Evolutionary conservation across 2,113 vertebrate species (phyloP).

Genomic region (Calidris pygmaea): DNA sequence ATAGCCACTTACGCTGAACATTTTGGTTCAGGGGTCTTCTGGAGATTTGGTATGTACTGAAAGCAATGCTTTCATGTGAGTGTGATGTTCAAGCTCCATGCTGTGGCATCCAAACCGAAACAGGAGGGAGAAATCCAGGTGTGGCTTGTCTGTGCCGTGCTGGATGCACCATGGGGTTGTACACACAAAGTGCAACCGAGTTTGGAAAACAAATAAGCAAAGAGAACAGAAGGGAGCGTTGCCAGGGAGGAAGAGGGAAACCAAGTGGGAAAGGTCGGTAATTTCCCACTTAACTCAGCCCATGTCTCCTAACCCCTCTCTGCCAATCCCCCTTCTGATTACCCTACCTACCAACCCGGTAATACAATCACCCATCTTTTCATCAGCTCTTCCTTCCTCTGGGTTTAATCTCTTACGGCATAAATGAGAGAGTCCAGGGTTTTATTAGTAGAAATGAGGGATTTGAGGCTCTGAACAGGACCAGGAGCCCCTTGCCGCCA

Average conservation of each 20-base stretch:
- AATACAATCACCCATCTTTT: neutral
- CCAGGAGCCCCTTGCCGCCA: fast-evolving
- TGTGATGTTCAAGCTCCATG: neutral
- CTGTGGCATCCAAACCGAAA: neutral
- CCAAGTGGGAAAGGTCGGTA: neutral
- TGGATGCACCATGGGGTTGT: fast-evolving
- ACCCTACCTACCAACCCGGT: neutral
- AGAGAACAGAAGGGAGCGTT: neutral
- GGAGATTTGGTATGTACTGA: neutral
- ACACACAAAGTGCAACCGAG: neutral
- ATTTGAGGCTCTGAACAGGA: neutral
- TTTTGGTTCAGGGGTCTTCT: neutral
- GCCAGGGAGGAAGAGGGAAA: neutral
- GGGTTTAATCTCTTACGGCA: neutral
- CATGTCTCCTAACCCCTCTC: neutral
- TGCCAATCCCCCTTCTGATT: neutral
- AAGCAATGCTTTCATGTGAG: neutral
- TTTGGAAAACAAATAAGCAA: neutral
- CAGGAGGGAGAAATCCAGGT: neutral
- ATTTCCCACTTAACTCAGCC: neutral
- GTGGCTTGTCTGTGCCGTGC: neutral
- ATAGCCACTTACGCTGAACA: neutral
- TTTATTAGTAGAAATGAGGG: neutral
- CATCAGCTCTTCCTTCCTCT: neutral
- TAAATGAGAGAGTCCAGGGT: fast-evolving